Percentiles rank a stretch among this genome's conserved stretches.
These are phyloP conservation scores for Harpegnathos saltator DNA, from an alignment of 1,140 invertebrate species.

Conservation along the genomic window DNA sequence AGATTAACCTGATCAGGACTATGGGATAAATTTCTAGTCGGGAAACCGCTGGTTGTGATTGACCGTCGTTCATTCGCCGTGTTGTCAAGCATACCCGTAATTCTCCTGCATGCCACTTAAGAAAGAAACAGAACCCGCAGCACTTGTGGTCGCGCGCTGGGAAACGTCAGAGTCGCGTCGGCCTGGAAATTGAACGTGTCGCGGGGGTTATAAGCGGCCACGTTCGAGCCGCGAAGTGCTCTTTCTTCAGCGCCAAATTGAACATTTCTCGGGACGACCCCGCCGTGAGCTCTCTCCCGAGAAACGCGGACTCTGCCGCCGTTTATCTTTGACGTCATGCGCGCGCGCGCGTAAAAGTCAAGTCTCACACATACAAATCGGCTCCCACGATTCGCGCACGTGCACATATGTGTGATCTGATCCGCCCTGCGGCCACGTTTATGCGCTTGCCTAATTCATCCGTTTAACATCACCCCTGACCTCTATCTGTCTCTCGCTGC, in stretches of 20 bases:
- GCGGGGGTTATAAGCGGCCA: constrained; percentile 27
- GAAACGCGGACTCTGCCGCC: not conserved
- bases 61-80: too few species aligned
- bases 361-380: constrained; percentile 58
- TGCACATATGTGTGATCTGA: not conserved
- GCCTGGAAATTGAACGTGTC: constrained; percentile 52
- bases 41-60: too few species aligned
- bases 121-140: too few species aligned
- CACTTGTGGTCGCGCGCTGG: not conserved
- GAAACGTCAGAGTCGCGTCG: constrained; percentile 12
- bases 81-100: too few species aligned
- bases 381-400: not conserved
- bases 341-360: constrained; percentile 50
- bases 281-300: not conserved
- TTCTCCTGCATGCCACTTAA: not conserved
- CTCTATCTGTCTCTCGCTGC: not conserved
- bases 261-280: constrained; percentile 16
- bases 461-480: not conserved
- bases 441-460: not conserved
- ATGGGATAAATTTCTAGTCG: too few species aligned
- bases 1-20: too few species aligned
- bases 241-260: constrained; percentile 43
- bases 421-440: constrained; percentile 15
- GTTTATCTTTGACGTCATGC: constrained; percentile 43
- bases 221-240: constrained; percentile 18